phyloP scores from a whole-genome alignment of 2,888 invertebrate genomes.

The Dryomyza anilis region DNA sequence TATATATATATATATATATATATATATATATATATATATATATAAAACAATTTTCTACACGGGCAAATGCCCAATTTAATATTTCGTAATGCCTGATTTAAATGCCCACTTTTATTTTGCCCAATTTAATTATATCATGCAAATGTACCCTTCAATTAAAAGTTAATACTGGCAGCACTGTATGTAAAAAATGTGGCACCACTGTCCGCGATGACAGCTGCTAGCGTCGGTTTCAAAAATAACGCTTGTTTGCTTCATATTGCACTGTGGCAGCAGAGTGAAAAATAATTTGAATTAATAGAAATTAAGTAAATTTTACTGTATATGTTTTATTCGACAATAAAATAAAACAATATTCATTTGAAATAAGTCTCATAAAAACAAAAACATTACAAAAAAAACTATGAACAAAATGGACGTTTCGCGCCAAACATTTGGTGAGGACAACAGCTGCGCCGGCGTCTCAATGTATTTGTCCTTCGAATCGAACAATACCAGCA shows the following conservation, averaged over 20 bases:
- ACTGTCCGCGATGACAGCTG: slow-evolving; percentile 9
- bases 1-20: too few species aligned
- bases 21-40: too few species aligned
- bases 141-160: too few species aligned
- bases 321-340: not conserved
- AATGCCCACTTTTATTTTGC: too few species aligned
- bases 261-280: not conserved
- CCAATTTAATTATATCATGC: too few species aligned
- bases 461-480: slow-evolving; percentile 51
- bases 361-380: not conserved
- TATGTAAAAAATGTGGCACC: not conserved
- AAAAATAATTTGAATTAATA: not conserved
- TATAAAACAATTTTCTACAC: too few species aligned
- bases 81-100: too few species aligned
- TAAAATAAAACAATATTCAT: too few species aligned
- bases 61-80: too few species aligned
- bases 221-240: slow-evolving; percentile 17
- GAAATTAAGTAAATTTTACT: not conserved
- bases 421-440: slow-evolving; percentile 32
- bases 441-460: slow-evolving; percentile 27
- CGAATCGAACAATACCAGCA: slow-evolving; percentile 49
- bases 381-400: not conserved
- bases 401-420: slow-evolving; percentile 38
- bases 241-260: slow-evolving; percentile 7
- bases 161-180: too few species aligned